Percentiles rank a stretch among this genome's conserved stretches.
These are phyloP conservation scores for Odontophorus gujanensis DNA, from an alignment of 2,113 vertebrate species.

Conservation along the genomic window DNA sequence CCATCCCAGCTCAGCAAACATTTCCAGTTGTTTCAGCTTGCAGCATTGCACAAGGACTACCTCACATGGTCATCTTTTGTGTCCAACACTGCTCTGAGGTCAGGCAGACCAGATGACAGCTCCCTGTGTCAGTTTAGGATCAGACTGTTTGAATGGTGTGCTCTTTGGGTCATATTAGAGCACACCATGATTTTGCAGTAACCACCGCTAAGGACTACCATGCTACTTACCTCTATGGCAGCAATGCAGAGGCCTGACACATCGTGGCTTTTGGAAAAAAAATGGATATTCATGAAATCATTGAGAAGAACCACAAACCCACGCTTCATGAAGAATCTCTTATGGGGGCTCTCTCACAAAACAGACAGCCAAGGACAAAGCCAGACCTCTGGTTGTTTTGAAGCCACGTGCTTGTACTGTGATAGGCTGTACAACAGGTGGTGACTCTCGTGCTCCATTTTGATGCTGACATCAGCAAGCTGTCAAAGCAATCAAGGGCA, in stretches of 20 bases:
- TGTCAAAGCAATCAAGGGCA: not conserved
- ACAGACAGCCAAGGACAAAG: not conserved
- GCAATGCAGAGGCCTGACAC: not conserved
- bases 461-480: not conserved
- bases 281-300: not conserved
- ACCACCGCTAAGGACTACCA: not conserved
- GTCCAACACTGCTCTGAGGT: not conserved
- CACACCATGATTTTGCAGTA: not conserved
- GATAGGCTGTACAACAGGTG: not conserved
- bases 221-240: not conserved
- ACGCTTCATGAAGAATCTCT: not conserved
- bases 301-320: not conserved
- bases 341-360: not conserved
- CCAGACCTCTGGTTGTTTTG: not conserved
- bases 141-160: not conserved
- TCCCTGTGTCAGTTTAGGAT: not conserved
- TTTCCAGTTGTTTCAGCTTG: conserved; percentile 12
- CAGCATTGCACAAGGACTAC: not conserved
- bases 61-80: not conserved
- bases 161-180: not conserved
- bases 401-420: not conserved
- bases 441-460: not conserved
- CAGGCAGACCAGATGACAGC: conserved; percentile 30
- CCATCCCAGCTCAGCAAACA: not conserved
- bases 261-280: not conserved